Evolutionary conservation across 1,140 invertebrate species (phyloP), one percentile per base, ranked within the genome.

Genomic region (Littorina saxatilis): DNA sequence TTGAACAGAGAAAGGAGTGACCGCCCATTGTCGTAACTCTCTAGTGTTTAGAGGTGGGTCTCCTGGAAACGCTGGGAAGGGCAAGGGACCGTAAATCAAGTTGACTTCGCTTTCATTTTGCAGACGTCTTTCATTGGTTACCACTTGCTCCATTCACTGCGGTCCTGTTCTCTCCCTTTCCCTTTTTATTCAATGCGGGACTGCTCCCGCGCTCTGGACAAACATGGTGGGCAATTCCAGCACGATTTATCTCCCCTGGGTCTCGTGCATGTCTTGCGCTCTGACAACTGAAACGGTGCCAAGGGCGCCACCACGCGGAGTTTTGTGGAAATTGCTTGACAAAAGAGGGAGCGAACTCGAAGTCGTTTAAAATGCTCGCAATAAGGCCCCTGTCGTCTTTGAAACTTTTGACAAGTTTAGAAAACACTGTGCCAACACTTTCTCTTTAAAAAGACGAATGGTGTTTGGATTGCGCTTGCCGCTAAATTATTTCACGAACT

Each of bases 231-330:
- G 27, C 58, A 61, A 61, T 61, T 61, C 58, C 58, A 61, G 5
- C 20, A 23, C 58, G n/a, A 61, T 61, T 61, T 61, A 61, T 61
- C 23, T 61, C 58, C 58, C 58, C 58, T 61, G 58, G 58, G 20
- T 61, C 58, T 29, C 20, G 58, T 61, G 58, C 58, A 23, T 29
- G 58, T 61, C 58, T 29, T 23, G 20, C 58, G 58, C 58, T 23
- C 9, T 23, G 58, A 61, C 58, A 61, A 61, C n/a, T 61, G 58
- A 4, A 9, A 5, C 58, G 58, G 27, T 23, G 58, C 58, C 27
- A 29, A 23, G 20, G 58, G 58, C 58, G 58, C 58, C 58, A 61
- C 58, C 58, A 11, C 58, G 27, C 58, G 23, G 58, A 9, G 7
- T 29, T n/a, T 7, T 23, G 5, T 23, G 27, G 9, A 61, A 61